phyloP scores from a whole-genome alignment of 2,797 vertebrate genomes.

The Spinibarbus caldwelli region DNA sequence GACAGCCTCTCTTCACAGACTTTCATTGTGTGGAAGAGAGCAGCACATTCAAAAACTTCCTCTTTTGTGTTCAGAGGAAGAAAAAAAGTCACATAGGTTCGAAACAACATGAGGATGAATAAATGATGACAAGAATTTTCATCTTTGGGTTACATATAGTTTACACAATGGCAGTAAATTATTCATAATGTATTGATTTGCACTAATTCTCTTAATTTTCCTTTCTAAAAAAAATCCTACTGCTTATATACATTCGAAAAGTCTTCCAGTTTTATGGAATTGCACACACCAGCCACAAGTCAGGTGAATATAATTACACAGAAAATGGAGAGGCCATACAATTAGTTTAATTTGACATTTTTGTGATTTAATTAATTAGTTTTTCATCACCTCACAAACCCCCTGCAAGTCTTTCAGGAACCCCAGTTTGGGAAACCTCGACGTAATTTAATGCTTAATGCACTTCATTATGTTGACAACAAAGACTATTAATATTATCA shows the following conservation, averaged over 20 bases:
- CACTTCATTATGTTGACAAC: not conserved
- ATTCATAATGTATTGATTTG: not conserved
- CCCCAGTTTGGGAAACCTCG: too few species aligned
- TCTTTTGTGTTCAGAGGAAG: not conserved
- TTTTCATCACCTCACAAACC: too few species aligned
- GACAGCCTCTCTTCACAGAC: conserved; percentile 5
- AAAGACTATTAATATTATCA: not conserved
- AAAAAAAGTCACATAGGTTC: not conserved
- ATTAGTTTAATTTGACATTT: too few species aligned
- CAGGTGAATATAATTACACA: too few species aligned
- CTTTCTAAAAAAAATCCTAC: not conserved
- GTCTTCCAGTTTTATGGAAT: too few species aligned
- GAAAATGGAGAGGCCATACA: too few species aligned
- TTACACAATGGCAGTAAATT: not conserved
- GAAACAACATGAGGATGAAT: not conserved
- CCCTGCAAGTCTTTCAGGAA: too few species aligned
- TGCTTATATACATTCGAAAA: too few species aligned
- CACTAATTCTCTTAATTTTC: not conserved
- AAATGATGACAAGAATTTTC: not conserved
- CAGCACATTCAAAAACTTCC: not conserved
- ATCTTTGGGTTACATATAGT: not conserved
- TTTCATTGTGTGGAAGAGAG: not conserved
- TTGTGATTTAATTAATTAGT: too few species aligned
- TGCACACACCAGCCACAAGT: too few species aligned
- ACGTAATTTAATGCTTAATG: too few species aligned